Evolutionary conservation across 2,797 vertebrate species (phyloP).

Genomic region (Eurystomus glaucurus): DNA sequence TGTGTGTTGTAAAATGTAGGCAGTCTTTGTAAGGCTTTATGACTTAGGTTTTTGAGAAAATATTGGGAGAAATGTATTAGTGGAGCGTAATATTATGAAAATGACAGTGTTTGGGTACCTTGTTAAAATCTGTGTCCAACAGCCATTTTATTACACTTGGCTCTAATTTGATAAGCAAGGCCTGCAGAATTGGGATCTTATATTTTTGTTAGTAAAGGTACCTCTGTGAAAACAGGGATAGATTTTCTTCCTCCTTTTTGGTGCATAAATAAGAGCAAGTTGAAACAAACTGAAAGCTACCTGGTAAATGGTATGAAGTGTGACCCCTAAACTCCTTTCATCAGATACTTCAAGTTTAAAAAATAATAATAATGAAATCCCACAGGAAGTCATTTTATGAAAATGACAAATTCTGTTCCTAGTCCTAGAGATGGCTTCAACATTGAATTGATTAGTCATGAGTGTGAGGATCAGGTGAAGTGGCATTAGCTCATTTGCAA

Average conservation of each 20-base stretch:
- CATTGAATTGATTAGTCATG: slow-evolving; percentile 30
- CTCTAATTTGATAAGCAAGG: not conserved
- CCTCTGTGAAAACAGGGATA: not conserved
- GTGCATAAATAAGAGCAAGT: not conserved
- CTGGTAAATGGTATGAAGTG: not conserved
- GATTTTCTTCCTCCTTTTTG: not conserved
- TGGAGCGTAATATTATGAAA: not conserved
- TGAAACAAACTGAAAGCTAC: not conserved
- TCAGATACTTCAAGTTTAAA: not conserved
- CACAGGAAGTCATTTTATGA: not conserved
- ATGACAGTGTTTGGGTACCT: not conserved
- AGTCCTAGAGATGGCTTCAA: not conserved
- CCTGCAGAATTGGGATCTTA: not conserved
- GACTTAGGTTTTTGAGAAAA: not conserved
- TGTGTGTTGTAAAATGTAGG: not conserved
- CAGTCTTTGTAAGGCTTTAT: not conserved
- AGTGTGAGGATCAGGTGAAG: not conserved
- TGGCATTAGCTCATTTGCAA: not conserved
- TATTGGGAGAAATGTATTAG: not conserved
- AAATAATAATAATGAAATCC: not conserved
- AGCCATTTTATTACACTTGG: not conserved
- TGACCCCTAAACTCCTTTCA: not conserved
- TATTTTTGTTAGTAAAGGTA: not conserved
- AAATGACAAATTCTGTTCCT: slow-evolving; percentile 6
- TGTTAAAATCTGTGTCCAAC: slow-evolving; percentile 27